Evolutionary conservation across 2,113 vertebrate species (phyloP), one percentile per base, ranked within the genome.

Genomic region (zebrafish (Danio rerio)): DNA sequence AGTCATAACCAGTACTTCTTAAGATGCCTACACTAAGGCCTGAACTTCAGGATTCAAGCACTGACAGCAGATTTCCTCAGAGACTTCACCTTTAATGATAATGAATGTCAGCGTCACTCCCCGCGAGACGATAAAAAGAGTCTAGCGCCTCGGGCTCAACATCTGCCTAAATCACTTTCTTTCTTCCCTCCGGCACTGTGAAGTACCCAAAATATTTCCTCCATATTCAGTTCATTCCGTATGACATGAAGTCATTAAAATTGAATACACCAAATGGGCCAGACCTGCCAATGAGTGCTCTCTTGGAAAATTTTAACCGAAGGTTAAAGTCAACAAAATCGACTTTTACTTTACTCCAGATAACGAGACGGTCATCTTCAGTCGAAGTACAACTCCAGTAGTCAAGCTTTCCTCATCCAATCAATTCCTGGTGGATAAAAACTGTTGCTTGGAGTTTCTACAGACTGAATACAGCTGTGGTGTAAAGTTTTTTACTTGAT

Each of bases 221-320:
- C 78, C 81, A 91, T 92, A 89, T 88, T 89, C 92, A 89, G 92
- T 92, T 91, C 90, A 91, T 92, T 86, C 78, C 62, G 87, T 91
- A 92, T 91, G 92, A 93, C 84, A 91, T 90, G 88, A 90, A 90
- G 88, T 92, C 89, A 93, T 93, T 93, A 91, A 93, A 93, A 90
- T 86, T 88, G 80, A 83, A 93, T 91, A 90, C 90, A 88, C 63
- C 82, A 53, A 83, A 87, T 90, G 88, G 88, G 88, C 85, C 90
- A 88, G 85, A 16, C 88, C 79, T 81, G 85, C 75, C 31, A 84
- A 88, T 80, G 80, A 88, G 83, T 76, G 83, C 79, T 83, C 71
- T 31, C 82, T 53, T 80, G 87, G 88, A 88, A 84, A 68, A 61
- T 15, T 59, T 40, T 61, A 73, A 58, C 45, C 15, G 52, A 59